Conservation (phyloP, 1,140 invertebrate genomes). For the Platorchestia sp. region DNA sequence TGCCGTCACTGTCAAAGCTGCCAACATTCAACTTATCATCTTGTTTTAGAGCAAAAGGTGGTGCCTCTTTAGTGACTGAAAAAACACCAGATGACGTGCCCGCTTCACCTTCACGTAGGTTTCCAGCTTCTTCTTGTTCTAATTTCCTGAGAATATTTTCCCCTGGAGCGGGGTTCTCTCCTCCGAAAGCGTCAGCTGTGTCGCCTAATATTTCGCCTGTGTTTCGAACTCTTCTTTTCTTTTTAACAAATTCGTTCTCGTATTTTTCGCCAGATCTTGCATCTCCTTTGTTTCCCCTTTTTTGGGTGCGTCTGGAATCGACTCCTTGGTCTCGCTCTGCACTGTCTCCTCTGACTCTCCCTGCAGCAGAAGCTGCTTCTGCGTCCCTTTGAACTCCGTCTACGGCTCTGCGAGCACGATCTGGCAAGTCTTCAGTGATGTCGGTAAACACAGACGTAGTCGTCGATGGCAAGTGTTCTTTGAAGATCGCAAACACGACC, state of each 20-base stretch:
- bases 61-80: background rate
- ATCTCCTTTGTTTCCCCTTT: background rate
- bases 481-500: conserved; percentile 6
- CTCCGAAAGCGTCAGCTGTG: background rate
- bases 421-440: background rate
- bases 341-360: background rate
- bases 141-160: background rate
- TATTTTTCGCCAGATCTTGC: background rate
- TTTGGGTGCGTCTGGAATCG: background rate
- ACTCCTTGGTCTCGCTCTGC: background rate
- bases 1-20: background rate
- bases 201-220: background rate
- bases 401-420: background rate
- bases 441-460: background rate
- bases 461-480: background rate
- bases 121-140: background rate
- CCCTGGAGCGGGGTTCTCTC: too few relatives aligned
- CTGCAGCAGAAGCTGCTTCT: background rate
- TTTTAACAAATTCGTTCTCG: background rate
- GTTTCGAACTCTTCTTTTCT: background rate
- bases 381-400: background rate
- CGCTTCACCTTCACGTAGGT: background rate
- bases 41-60: background rate
- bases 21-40: background rate
- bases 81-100: background rate